phyloP scores from a whole-genome alignment of 1,140 invertebrate genomes.

The Tenebrio molitor region DNA sequence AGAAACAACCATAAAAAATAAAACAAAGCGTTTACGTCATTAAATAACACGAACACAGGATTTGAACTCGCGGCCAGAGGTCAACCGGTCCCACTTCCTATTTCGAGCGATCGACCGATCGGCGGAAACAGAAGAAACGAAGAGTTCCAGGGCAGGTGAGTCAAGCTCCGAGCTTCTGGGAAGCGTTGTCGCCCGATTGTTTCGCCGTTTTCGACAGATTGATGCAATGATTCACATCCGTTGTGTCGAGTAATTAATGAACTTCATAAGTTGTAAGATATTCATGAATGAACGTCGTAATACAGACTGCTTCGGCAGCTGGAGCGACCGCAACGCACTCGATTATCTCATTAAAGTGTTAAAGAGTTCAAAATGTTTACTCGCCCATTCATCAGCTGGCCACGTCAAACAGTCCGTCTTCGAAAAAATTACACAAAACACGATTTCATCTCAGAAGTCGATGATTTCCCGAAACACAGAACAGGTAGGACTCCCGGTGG shows the following conservation, averaged over 20 bases:
- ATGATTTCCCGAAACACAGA: neutral
- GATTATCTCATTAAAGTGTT: constrained; percentile 47
- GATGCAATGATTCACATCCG: constrained; percentile 6
- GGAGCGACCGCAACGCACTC: constrained; percentile 22
- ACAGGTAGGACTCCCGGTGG: neutral
- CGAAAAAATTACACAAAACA: constrained; percentile 1
- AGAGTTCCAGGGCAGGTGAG: neutral
- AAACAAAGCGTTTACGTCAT: constrained; percentile 36
- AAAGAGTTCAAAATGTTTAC: constrained; percentile 46
- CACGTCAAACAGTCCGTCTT: neutral
- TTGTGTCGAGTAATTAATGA: constrained; percentile 4
- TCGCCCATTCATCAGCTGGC: constrained; percentile 44
- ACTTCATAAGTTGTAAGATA: constrained; percentile 3
- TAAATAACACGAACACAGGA: constrained; percentile 8
- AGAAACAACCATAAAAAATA: constrained; percentile 51
- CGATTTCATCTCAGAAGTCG: neutral
- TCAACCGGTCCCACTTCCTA: neutral
- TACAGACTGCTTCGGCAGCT: constrained; percentile 41
- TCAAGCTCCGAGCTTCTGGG: neutral
- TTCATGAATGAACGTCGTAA: constrained; percentile 23
- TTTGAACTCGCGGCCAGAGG: constrained; percentile 1
- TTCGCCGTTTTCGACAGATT: neutral
- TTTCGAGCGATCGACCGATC: neutral
- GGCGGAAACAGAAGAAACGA: neutral
- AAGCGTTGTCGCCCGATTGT: neutral